Base-by-base conservation (phyloP, 2,113 vertebrate species). In the Myotis davidii region DNA sequence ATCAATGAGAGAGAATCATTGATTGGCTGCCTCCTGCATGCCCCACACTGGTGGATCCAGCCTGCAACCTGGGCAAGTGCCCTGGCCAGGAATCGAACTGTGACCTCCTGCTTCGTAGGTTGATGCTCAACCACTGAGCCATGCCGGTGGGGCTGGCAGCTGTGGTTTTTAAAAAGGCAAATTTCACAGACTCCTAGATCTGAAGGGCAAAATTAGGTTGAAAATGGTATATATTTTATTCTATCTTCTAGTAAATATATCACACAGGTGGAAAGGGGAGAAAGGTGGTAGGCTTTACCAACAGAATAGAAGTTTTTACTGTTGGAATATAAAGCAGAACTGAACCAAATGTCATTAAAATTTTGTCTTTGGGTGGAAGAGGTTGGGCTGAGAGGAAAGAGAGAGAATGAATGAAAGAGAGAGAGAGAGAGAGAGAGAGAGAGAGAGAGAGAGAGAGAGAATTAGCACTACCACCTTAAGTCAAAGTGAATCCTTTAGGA, bases 401-500 rank as follows among this genome's bases (percentile, higher is more conserved):
- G 32, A 0, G 70, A 45, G 42, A 45, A 45, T 9, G 42, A 45
- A 45, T 45, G 32, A 3, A 14, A 32, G 20, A 6, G 50, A 4
- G 21, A 32, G n/a, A 32, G 20, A 6, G 50, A 4, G 21, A 23
- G 25, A 25, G 23, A 27, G 9, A 25, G 3, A 34, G 50, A 37
- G 48, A 72, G 45, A 32, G 9, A 14, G 25, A 34, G 18, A n/a
- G 1, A 10, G 27, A 56, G 9, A 54, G n/a, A 25, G 0, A 4
- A 48, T 48, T 48, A 23, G 9, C 86, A 14, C 3, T 29, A 7
- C 37, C 77, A 67, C 54, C 54, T 86, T 27, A 89, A 83, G 39
- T 81, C 39, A 90, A 95, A 96, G 85, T 69, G 86, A 97, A 90
- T 70, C 42, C 70, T 89, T 90, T 73, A 70, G 82, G 88, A 85